Conservation (phyloP, 2,888 invertebrate genomes). For the Daptonema setosum region DNA sequence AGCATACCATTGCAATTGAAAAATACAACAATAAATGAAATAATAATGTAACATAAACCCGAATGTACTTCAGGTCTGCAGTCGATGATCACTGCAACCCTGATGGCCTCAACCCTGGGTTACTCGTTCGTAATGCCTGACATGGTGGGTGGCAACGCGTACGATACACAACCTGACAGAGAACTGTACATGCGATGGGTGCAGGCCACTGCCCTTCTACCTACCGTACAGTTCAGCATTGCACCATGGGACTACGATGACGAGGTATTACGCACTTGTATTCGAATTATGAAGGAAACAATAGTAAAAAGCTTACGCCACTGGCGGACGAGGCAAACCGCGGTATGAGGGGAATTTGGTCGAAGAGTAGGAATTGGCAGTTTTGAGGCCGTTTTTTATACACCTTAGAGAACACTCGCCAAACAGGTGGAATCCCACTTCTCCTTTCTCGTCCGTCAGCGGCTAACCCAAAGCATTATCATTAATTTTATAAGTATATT, state of each 20-base stretch:
- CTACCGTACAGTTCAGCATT: constrained; percentile 70
- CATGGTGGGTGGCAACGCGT: constrained; percentile 65
- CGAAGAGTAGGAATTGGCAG: background rate
- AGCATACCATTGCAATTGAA: no score
- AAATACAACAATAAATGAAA: no score
- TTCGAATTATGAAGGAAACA: no score
- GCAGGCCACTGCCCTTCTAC: constrained; percentile 67
- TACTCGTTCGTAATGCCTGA: constrained; percentile 75
- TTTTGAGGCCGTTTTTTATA: no score
- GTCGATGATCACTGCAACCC: constrained; percentile 16
- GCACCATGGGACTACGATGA: constrained; percentile 66
- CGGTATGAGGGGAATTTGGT: constrained; percentile 19
- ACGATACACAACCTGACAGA: constrained; percentile 41
- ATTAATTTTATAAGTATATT: background rate
- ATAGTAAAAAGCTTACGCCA: no score
- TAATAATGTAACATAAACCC: no score
- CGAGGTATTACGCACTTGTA: constrained; percentile 23
- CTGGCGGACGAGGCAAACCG: no score
- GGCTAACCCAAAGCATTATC: background rate
- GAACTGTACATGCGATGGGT: constrained; percentile 53
- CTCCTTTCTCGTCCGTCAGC: background rate
- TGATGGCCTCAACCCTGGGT: constrained; percentile 36
- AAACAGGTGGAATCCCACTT: background rate
- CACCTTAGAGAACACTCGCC: background rate
- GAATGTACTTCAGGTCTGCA: no score